Evolutionary conservation across 2,888 invertebrate genomes (phyloP), one percentile per base, ranked within the genome.

Genomic region (Euplagia quadripunctaria): DNA sequence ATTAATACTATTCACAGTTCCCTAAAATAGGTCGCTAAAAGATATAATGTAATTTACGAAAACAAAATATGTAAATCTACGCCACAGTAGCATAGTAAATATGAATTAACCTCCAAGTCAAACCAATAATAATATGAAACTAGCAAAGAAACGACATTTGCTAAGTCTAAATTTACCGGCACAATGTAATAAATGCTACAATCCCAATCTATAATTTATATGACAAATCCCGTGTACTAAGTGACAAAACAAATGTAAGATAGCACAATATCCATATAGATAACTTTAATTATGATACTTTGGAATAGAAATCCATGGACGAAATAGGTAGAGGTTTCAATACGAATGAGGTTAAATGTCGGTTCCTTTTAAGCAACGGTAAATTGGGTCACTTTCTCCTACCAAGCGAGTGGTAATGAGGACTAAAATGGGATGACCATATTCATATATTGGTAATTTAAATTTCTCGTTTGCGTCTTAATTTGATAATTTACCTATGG

Each of bases 251-350:
- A 78, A 83, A 81, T 76, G 74, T 78, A 75, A 73, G 72, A 66
- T 70, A 73, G 71, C 69, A 82, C 80, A 82, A 84, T 86, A 85
- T 80, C 79, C 82, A 84, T 85, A 82, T 80, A 86, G 86, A 85
- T 85, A 85, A 82, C 75, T 69, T 77, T 80, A 83, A 85, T 83
- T 81, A 76, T 73, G 70, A 52, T 73, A 77, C 82, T 79, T 80
- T 72, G 67, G 72, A 79, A 78, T 77, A 79, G 77, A 84, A 79
- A 83, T 78, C 77, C 78, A 58, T 74, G 55, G 79, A 85, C 78
- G 80, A 86, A 85, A 81, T 84, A 82, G 85, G 83, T 66, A 84
- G 79, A 80, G 81, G 69, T 80, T 77, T 73, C 79, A 68, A 79
- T 71, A 76, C 68, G 75, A 83, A 81, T 79, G 83, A 83, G 83